Evolutionary conservation across 2,888 invertebrate genomes (phyloP).

Genomic region (Diarsia rubi): DNA sequence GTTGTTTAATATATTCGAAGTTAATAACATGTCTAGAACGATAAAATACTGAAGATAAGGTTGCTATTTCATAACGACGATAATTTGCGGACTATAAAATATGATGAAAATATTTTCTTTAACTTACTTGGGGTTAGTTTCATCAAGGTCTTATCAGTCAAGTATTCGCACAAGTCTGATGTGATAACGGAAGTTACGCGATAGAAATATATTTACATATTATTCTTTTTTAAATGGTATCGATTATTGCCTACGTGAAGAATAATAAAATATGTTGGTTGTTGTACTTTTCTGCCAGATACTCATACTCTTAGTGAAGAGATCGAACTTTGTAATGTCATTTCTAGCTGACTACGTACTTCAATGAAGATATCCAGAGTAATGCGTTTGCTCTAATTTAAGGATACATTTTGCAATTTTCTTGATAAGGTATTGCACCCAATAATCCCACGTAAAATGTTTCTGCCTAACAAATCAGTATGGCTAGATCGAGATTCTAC

Average conservation of each 20-base stretch:
- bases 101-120: constrained; percentile 19
- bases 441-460: not conserved
- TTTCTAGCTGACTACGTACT: not conserved
- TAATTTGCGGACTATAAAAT: not conserved
- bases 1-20: constrained; percentile 27
- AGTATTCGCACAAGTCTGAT: constrained; percentile 22
- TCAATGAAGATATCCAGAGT: not conserved
- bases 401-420: not conserved
- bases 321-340: not conserved
- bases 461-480: not conserved
- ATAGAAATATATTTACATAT: constrained; percentile 39
- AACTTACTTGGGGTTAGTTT: not conserved
- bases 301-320: not conserved
- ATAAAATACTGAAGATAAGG: constrained; percentile 43
- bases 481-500: not conserved
- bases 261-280: constrained; percentile 38
- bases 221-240: constrained; percentile 25
- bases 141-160: constrained; percentile 34
- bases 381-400: not conserved
- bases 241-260: constrained; percentile 33
- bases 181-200: constrained; percentile 25
- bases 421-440: constrained; percentile 1
- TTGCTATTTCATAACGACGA: constrained; percentile 27
- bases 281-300: constrained; percentile 35
- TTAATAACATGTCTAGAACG: constrained; percentile 14